These are phyloP conservation scores for Microcaecilia unicolor DNA, from an alignment of 2,797 vertebrate species.

Conservation along the genomic window DNA sequence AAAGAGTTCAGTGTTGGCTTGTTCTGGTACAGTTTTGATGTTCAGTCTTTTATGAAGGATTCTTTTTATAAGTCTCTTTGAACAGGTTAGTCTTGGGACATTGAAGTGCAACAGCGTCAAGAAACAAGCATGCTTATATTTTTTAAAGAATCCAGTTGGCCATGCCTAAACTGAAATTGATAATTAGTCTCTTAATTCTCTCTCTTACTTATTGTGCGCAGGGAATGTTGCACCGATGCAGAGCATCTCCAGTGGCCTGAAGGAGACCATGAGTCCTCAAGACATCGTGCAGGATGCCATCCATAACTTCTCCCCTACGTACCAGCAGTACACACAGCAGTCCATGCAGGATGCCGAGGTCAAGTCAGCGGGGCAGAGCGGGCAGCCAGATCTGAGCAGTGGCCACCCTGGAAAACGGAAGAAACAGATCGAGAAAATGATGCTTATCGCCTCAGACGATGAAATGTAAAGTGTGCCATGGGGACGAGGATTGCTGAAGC, in stretches of 20 bases:
- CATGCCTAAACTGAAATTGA: too few species aligned
- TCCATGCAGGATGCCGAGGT: conserved; percentile 75
- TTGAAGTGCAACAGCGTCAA: too few species aligned
- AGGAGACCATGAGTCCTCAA: conserved; percentile 88
- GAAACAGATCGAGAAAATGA: conserved; percentile 78
- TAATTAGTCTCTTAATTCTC: too few species aligned
- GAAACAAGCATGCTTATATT: too few species aligned
- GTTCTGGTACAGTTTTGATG: too few species aligned
- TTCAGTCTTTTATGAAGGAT: too few species aligned
- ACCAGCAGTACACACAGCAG: conserved; percentile 90
- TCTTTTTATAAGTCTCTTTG: too few species aligned
- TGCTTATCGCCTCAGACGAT: conserved; percentile 81
- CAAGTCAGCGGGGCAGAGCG: conserved; percentile 42
- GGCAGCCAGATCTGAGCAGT: conserved; percentile 22
- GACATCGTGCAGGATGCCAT: conserved; percentile 94
- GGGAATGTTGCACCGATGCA: conserved; percentile 78
- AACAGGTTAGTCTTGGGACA: too few species aligned
- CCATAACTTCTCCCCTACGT: conserved; percentile 86
- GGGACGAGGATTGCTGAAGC: too few species aligned
- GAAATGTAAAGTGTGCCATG: conserved; percentile 61
- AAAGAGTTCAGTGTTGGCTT: too few species aligned
- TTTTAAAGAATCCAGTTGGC: too few species aligned
- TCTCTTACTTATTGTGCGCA: conserved; percentile 28
- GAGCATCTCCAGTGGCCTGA: conserved; percentile 90
- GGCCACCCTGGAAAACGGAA: conserved; percentile 34